A percentile compares a stretch with the other conserved stretches of the same genome.
Evolutionary conservation across 1,140 invertebrate genomes (phyloP).

Genomic region (Lepeophtheirus salmonis): DNA sequence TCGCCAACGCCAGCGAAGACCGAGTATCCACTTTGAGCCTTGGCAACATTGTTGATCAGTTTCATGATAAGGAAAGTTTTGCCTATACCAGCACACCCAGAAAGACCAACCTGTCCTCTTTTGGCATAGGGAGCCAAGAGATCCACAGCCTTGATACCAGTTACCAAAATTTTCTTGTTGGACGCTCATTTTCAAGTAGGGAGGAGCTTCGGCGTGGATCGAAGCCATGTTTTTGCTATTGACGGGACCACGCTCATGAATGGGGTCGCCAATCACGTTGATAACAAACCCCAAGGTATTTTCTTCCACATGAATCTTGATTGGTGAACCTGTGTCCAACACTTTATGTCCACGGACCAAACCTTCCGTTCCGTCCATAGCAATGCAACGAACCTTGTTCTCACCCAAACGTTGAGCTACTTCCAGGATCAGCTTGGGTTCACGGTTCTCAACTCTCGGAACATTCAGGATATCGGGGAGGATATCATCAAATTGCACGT

Average conservation of each 20-base stretch:
- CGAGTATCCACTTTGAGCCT: constrained; percentile 98
- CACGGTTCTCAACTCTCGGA: constrained; percentile 55
- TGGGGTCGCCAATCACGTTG: constrained; percentile 40
- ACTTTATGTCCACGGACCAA: constrained; percentile 24
- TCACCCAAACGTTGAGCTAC: constrained; percentile 62
- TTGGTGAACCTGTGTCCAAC: constrained; percentile 23
- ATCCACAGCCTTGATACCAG: constrained; percentile 37
- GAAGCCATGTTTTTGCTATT: constrained; percentile 28
- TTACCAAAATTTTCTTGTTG: constrained; percentile 34
- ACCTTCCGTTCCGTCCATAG: constrained; percentile 26
- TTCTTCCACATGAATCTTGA: constrained; percentile 27
- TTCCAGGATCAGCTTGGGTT: constrained; percentile 52
- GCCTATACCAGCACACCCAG: constrained; percentile 95
- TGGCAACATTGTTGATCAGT: constrained; percentile 99
- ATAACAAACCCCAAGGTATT: constrained; percentile 36
- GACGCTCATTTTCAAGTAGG: constrained; percentile 33
- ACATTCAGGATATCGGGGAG: constrained; percentile 95
- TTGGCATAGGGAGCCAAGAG: constrained; percentile 43
- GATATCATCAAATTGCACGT: constrained; percentile 91
- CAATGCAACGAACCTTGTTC: constrained; percentile 25
- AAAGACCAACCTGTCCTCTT: constrained; percentile 97
- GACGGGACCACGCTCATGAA: constrained; percentile 35
- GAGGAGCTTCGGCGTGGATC: constrained; percentile 34
- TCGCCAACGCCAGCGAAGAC: constrained; percentile 98
- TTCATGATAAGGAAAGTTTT: constrained; percentile 99